Evolutionary conservation across 2,113 vertebrate genomes (phyloP).

Genomic region (Plectropomus leopardus): DNA sequence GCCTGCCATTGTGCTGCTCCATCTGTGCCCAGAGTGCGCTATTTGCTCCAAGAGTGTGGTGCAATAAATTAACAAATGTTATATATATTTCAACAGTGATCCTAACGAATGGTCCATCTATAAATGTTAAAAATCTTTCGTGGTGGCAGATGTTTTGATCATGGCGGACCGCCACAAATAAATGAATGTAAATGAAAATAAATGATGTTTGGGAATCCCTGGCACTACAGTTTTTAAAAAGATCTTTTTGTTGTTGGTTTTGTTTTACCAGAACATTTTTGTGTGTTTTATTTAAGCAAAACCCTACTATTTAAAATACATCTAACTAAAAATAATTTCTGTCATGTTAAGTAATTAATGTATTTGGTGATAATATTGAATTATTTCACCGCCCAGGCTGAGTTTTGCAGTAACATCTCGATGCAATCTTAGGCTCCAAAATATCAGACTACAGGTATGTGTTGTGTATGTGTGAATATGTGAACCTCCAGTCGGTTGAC

Average conservation of each 20-base stretch:
- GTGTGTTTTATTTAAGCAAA: background rate
- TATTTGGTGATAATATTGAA: background rate
- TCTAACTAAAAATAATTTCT: too few species aligned
- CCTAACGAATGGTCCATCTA: too few species aligned
- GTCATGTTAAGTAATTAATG: background rate
- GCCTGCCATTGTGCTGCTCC: too few species aligned
- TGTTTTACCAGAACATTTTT: background rate
- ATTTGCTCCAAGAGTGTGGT: too few species aligned
- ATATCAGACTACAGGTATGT: background rate
- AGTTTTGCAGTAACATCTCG: background rate
- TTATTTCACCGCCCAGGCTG: background rate
- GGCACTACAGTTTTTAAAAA: background rate
- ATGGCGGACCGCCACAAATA: too few species aligned
- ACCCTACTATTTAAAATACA: background rate
- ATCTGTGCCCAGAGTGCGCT: too few species aligned
- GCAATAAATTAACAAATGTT: too few species aligned
- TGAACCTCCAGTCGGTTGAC: slow-evolving; percentile 10
- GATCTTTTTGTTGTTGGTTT: background rate
- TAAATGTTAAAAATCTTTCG: too few species aligned
- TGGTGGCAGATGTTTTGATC: too few species aligned
- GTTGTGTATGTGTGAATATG: slow-evolving; percentile 14
- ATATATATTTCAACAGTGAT: too few species aligned
- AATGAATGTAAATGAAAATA: too few species aligned
- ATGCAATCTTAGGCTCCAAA: background rate
- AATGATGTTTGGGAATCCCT: too few species aligned